Base-by-base conservation (phyloP, 2,888 invertebrate species). In the Oxycera nigricornis region DNA sequence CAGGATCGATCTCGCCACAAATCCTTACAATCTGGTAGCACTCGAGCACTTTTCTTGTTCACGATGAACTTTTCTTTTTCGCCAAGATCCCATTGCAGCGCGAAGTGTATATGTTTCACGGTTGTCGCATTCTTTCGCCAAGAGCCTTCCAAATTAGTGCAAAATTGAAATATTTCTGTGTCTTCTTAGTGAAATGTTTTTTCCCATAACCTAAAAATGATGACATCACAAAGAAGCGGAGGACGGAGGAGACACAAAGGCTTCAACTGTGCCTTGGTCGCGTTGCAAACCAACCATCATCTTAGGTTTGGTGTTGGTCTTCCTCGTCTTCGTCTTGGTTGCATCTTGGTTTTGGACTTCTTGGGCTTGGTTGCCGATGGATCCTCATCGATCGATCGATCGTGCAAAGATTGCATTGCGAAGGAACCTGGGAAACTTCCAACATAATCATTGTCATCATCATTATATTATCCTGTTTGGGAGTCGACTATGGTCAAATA, bases 151-250 rank as follows among this genome's bases (percentile, higher is more conserved):
- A 76, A 76, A 76, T 76, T 76, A 76, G 76, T 73, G 74, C 74
- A 76, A 76, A 74, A 74, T 74, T 76, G 74, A 76, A 74, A 76
- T 76, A 74, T 72, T 73, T 76, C 74, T 57, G 72, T 67, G 76
- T 72, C 61, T 76, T 50, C 65, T 65, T 65, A 65, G 52, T 52
- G 70, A 70, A 70, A 70, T 55, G 70, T 68, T 67, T 76, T 74
- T 76, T 76, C 76, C 74, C 76, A 76, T 72, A 74, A 73, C 74
- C 76, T 72, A 74, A 76, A 76, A 76, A 74, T 76, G 74, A 76
- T 74, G 76, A 76, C 74, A 76, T 76, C 76, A 76, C 74, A 74
- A 75, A 75, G 24, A 39, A 39, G 41, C 22, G 39, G 62, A 39
- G 22, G 31, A 1, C 20, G 61, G 20, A 61, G n/a, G 65, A 65